Base-by-base conservation (phyloP, 2,113 vertebrate species). In the Hippocampus barbouri region DNA sequence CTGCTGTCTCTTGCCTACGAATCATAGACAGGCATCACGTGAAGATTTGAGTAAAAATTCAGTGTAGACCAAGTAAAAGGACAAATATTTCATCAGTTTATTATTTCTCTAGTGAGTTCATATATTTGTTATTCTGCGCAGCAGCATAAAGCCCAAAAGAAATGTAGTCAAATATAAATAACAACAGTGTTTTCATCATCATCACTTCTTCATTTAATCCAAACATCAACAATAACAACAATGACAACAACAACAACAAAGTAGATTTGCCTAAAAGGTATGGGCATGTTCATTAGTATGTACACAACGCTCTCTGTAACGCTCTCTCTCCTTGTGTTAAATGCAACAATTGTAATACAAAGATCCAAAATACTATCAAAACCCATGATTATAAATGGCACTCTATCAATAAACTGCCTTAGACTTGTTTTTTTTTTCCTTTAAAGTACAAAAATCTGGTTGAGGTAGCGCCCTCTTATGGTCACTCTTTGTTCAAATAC, bases 341-440 rank as follows among this genome's bases (percentile, higher is more conserved):
- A 93, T 91, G 91, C 89, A 86, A 90, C 87, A 93, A 91, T 92
- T 92, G 91, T 92, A 91, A 91, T 93, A 93, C 92, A 94, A 93
- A 94, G 92, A 92, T 92, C 91, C 90, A 93, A 93, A 92, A 93
- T 93, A 93, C 91, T 94, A 93, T 93, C 90, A 94, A 92, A 79
- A 93, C 91, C 88, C 90, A 90, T 93, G 90, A 91, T 92, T 92
- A 94, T 93, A 94, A 93, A 93, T 91, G 92, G 89, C 90, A 94
- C 91, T 92, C 90, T 92, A 90, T 91, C 91, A 91, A 91, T 91
- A 92, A 92, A 92, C 90, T 88, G 59, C 59, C 59, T 61, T 61
- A 34, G 4, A 61, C 16, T 34, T 18, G 89, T 88, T 91, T 90
- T 92, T 91, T 88, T 92, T 91, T 90, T 89, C 90, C 86, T 89